Conservation (phyloP, 2,113 vertebrate genomes). For the Caracal caracal region DNA sequence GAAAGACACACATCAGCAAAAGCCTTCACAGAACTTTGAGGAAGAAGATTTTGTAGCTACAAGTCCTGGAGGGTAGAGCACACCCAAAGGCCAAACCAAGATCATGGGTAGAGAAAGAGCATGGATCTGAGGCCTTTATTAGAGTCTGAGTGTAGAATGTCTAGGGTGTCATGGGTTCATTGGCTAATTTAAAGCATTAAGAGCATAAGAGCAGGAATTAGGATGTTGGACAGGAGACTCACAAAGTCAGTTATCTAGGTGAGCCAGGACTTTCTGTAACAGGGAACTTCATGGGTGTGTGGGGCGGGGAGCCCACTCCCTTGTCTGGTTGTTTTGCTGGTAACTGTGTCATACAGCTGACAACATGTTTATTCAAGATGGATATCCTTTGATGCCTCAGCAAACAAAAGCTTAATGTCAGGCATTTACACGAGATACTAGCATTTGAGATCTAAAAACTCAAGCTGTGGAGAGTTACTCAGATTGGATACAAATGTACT, state of each 20-base stretch:
- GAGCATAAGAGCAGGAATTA: not conserved
- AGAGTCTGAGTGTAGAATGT: too few species aligned
- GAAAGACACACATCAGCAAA: not conserved
- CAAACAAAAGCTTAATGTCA: not conserved
- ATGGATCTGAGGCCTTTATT: not conserved
- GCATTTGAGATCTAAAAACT: not conserved
- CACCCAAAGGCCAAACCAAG: not conserved
- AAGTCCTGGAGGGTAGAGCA: not conserved
- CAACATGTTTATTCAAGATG: not conserved
- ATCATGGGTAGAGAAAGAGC: not conserved
- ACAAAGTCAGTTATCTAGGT: not conserved
- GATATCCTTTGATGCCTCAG: not conserved
- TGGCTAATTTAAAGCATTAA: not conserved
- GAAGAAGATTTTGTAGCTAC: not conserved
- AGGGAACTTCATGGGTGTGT: not conserved
- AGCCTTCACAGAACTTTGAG: not conserved
- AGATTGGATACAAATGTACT: not conserved
- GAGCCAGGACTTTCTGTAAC: not conserved
- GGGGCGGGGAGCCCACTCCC: not conserved
- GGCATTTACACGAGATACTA: not conserved
- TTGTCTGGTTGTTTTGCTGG: not conserved
- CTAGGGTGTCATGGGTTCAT: not conserved
- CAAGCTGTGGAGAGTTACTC: not conserved
- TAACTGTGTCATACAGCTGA: not conserved
- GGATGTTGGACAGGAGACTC: not conserved